Base-by-base conservation (phyloP, 1,140 invertebrate species). In the Sycophaga agraensis region DNA sequence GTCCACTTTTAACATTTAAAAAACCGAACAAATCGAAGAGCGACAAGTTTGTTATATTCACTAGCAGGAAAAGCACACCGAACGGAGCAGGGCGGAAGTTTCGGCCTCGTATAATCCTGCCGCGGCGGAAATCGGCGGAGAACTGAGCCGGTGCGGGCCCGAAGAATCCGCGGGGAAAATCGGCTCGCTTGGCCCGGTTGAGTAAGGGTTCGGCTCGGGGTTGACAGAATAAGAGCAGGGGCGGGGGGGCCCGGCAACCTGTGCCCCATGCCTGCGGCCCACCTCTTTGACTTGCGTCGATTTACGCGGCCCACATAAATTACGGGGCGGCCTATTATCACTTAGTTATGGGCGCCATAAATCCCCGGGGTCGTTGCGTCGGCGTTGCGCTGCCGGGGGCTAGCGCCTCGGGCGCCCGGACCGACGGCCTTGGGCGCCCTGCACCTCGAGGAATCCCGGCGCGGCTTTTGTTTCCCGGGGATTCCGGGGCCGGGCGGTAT, bases 241-340 rank as follows among this genome's bases (percentile, higher is more conserved):
- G 53, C 61, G 62, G 71, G 70, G 64, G 56, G 63, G 35, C 9
- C 39, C 4, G 34, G 42, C 63, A 78, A 78, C 71, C 72, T 77
- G 75, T 68, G 66, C 70, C 59, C 60, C 66, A n/a, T n/a, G n/a
- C n/a, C n/a, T n/a, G n/a, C n/a, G n/a, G n/a, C n/a, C n/a, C n/a
- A n/a, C n/a, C n/a, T n/a, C n/a, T n/a, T n/a, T n/a, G n/a, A n/a
- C n/a, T n/a, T n/a, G n/a, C n/a, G n/a, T n/a, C n/a, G n/a, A n/a
- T n/a, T n/a, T n/a, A n/a, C 26, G 21, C 2, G 16, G 8, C 12
- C 2, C 54, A 64, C 71, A 77, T 76, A 51, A 65, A 68, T 78
- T 72, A 74, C 67, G 71, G 73, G n/a, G 21, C 64, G 66, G 40
- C 56, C 71, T 70, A 78, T 78, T 78, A 78, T 79, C 76, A 74